These are phyloP conservation scores for Onchidella celtica DNA, from an alignment of 2,888 invertebrate species.

Conservation along the genomic window DNA sequence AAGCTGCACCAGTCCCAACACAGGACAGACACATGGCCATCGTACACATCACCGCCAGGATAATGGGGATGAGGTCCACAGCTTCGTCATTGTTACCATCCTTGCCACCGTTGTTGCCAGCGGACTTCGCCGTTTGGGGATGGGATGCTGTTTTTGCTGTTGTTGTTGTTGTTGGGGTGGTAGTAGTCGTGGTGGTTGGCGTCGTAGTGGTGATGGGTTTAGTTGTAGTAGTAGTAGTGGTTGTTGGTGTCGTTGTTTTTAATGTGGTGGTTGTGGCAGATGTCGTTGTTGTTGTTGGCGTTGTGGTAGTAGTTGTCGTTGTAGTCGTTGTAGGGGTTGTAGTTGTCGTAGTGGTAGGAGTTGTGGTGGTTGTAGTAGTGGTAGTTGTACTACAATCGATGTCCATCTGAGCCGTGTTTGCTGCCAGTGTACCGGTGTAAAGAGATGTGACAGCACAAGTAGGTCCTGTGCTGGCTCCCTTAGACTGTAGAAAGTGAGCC, in stretches of 20 bases:
- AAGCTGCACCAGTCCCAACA: neutral
- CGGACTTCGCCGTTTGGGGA: neutral
- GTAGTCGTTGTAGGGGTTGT: slow-evolving; percentile 36
- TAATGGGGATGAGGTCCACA: neutral
- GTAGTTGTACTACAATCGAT: slow-evolving; percentile 55
- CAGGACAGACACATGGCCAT: neutral
- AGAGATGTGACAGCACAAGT: slow-evolving; percentile 54
- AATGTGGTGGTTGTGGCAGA: slow-evolving; percentile 51
- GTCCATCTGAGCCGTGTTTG: slow-evolving; percentile 51
- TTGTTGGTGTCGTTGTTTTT: slow-evolving; percentile 25
- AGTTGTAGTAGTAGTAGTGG: slow-evolving; percentile 34
- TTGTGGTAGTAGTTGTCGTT: neutral
- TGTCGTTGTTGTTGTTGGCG: slow-evolving; percentile 29
- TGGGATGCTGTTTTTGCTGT: neutral
- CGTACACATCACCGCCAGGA: neutral
- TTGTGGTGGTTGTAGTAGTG: slow-evolving; percentile 52
- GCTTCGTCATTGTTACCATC: neutral
- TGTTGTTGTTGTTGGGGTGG: slow-evolving; percentile 8
- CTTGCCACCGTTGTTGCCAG: neutral
- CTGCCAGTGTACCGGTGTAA: slow-evolving; percentile 53
- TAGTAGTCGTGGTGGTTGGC: neutral
- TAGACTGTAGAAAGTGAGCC: slow-evolving; percentile 53
- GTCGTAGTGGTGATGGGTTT: neutral
- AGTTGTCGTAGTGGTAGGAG: slow-evolving; percentile 32
- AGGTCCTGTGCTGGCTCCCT: slow-evolving; percentile 45